Conservation (phyloP, 2,888 invertebrate species). For the Andrena bicolor region DNA sequence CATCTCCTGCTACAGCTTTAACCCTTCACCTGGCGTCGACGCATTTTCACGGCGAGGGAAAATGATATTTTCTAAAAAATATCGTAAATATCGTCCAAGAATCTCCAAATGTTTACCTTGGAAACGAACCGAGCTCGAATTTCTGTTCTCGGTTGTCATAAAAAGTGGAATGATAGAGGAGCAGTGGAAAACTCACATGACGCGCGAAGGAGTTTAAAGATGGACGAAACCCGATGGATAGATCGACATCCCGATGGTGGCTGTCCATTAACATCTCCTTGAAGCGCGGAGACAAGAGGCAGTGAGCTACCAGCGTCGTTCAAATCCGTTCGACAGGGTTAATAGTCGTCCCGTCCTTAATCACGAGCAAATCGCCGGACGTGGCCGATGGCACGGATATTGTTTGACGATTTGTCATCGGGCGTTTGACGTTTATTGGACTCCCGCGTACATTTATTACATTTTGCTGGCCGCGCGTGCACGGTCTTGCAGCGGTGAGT, state of each 20-base stretch:
- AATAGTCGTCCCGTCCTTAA: slow-evolving; percentile 62
- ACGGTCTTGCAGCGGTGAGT: slow-evolving; percentile 57
- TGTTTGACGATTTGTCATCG: slow-evolving; percentile 69
- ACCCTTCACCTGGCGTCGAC: no score
- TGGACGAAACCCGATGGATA: background rate
- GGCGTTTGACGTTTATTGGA: slow-evolving; percentile 66
- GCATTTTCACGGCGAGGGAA: no score
- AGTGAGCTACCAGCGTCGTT: background rate
- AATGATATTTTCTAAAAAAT: no score
- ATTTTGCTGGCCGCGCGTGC: slow-evolving; percentile 30
- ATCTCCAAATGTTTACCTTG: no score
- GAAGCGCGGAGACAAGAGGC: background rate
- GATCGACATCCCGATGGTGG: background rate
- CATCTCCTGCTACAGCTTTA: no score
- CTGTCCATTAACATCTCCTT: slow-evolving; percentile 18
- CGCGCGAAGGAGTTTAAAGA: background rate
- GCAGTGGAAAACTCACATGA: no score
- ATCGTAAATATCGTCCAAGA: no score
- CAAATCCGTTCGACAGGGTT: slow-evolving; percentile 52
- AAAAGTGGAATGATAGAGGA: no score
- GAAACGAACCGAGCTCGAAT: no score
- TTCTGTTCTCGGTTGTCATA: no score
- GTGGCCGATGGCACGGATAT: slow-evolving; percentile 62
- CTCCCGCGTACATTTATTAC: slow-evolving; percentile 69
- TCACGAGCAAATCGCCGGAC: slow-evolving; percentile 57